Evolutionary conservation across 1,140 invertebrate species (phyloP), one percentile per base, ranked within the genome.

Genomic region (Parasteatoda tepidariorum): DNA sequence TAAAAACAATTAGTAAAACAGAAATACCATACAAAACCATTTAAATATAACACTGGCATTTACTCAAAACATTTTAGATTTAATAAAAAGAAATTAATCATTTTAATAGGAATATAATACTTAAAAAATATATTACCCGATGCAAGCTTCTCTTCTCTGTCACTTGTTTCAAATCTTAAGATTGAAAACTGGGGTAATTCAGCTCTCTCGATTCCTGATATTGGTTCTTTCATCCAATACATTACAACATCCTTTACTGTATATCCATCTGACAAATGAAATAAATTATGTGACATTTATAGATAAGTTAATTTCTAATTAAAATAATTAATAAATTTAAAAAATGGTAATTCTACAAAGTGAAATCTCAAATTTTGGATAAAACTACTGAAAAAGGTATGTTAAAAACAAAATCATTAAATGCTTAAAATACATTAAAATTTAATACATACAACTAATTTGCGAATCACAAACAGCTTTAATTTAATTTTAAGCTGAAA

Each of bases 161-260:
- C 95, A 86, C 96, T 97, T 9, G 96, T 98, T 88, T 96, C 95
- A 88, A 96, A 97, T 64, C 96, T 95, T 71, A 96, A 93, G 86
- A 99, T 97, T 54, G 95, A 95, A 88, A 99, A 99, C 90, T 99
- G 97, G 6, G 97, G 97, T 62, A 99, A 89, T 88, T 98, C 94
- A 1, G 97, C 95, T 86, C 97, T 94, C 87, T 98, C 95, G 2
- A 99, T 95, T 1, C 97, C 97, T 71, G 95, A 92, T 0, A 99
- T 96, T 1, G 95, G 94, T 1, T 94, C 94, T 57, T 93, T 92
- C 86, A 89, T 90, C 97, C 97, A 99, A 88, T 97, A 97, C 95
- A 99, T 98, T n/a, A 97, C 94, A 18, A 99, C 96, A 88, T 99
- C 98, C 55, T 93, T 91, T 62, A 98, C 96, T 0, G 97, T 98